Percentiles rank a stretch among this genome's conserved stretches.
Evolutionary conservation across 2,888 invertebrate species (phyloP).

Genomic region (Lymantria dispar): DNA sequence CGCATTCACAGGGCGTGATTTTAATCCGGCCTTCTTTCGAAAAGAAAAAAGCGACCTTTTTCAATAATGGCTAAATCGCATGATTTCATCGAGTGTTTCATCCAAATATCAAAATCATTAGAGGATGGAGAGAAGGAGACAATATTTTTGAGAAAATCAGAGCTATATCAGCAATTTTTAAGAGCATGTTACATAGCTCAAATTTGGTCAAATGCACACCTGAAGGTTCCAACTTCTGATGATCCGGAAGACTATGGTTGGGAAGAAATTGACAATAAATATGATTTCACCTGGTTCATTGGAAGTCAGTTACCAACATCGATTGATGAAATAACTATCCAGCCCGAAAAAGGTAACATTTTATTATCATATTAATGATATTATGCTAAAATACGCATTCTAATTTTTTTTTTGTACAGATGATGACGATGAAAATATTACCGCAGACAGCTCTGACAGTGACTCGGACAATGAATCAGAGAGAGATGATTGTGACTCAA

Average conservation of each 20-base stretch:
- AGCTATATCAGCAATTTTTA: slow-evolving; percentile 17
- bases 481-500: slow-evolving; percentile 1
- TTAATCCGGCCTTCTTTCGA: slow-evolving; percentile 26
- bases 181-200: slow-evolving; percentile 17
- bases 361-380: background rate
- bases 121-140: background rate
- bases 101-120: background rate
- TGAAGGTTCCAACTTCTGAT: slow-evolving; percentile 14
- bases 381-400: background rate
- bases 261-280: slow-evolving; percentile 21
- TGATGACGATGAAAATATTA: background rate
- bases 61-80: background rate
- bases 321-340: slow-evolving; percentile 1
- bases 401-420: background rate
- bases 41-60: slow-evolving; percentile 18
- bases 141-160: background rate
- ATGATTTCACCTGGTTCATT: slow-evolving; percentile 18
- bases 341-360: slow-evolving; percentile 1
- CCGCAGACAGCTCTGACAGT: background rate
- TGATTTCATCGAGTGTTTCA: background rate
- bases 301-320: background rate
- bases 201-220: slow-evolving; percentile 18
- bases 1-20: slow-evolving; percentile 21
- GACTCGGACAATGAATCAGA: slow-evolving; percentile 1
- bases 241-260: slow-evolving; percentile 29